Conservation (phyloP, 2,797 vertebrate genomes). For the Ctenochaetus hawaiiensis region DNA sequence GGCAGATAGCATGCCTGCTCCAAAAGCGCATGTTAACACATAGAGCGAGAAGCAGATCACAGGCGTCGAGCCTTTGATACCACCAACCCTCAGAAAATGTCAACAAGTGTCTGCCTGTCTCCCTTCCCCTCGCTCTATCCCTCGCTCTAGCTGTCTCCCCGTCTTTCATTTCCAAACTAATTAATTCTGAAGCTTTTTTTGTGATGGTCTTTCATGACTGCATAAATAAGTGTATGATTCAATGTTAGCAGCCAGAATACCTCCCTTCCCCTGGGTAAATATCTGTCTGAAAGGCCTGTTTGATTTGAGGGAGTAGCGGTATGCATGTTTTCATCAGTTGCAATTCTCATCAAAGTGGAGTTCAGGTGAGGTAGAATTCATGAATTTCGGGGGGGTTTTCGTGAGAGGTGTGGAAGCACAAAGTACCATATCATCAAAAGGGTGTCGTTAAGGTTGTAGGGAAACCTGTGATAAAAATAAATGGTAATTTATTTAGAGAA, state of each 20-base stretch:
- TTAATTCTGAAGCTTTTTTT: slow-evolving; percentile 62
- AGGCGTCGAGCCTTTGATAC: slow-evolving; percentile 67
- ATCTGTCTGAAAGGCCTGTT: slow-evolving; percentile 43
- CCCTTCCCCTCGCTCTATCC: slow-evolving; percentile 37
- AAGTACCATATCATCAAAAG: background rate
- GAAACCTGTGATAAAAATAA: background rate
- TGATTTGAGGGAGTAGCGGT: slow-evolving; percentile 42
- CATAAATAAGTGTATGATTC: slow-evolving; percentile 59
- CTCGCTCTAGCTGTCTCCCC: slow-evolving; percentile 35
- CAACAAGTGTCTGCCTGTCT: slow-evolving; percentile 69
- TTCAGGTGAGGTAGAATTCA: background rate
- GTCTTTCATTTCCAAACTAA: slow-evolving; percentile 66
- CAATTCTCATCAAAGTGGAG: slow-evolving; percentile 34
- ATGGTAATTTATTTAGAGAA: background rate
- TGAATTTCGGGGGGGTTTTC: background rate
- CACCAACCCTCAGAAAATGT: slow-evolving; percentile 64
- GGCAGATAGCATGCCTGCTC: slow-evolving; percentile 36
- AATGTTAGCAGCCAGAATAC: slow-evolving; percentile 41
- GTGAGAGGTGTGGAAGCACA: slow-evolving; percentile 2
- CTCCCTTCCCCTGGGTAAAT: slow-evolving; percentile 50
- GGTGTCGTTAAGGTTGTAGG: background rate
- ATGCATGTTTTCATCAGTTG: slow-evolving; percentile 35
- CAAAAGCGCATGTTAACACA: slow-evolving; percentile 52
- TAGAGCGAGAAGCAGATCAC: slow-evolving; percentile 56
- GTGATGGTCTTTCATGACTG: slow-evolving; percentile 58